Evolutionary conservation across 2,113 vertebrate genomes (phyloP).

Genomic region (Odobenus rosmarus): DNA sequence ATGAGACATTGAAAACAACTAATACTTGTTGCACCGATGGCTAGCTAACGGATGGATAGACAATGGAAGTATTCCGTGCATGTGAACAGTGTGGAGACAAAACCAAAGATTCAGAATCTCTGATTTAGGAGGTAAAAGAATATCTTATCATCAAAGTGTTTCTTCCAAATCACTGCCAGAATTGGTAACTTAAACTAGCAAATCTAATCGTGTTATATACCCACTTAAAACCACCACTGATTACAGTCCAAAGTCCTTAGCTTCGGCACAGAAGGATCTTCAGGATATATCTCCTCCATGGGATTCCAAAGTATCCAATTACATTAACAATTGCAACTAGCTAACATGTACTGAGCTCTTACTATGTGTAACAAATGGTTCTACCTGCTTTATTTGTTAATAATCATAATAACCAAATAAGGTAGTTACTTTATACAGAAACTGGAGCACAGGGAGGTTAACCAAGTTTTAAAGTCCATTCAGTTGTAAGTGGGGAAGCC

Average conservation of each 20-base stretch:
- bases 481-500: not conserved
- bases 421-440: conserved; percentile 26
- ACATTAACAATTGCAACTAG: conserved; percentile 15
- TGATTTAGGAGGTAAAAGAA: conserved; percentile 38
- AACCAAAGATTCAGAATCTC: not conserved
- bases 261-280: not conserved
- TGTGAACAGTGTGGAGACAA: not conserved
- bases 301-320: not conserved
- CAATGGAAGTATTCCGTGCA: not conserved
- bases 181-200: not conserved
- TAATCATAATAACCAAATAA: not conserved
- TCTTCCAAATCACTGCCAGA: conserved; percentile 45
- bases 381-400: not conserved
- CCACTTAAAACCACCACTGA: conserved; percentile 20
- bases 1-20: not conserved
- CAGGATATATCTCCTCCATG: not conserved
- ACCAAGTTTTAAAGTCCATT: conserved; percentile 22
- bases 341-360: not conserved
- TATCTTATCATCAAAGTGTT: not conserved
- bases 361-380: not conserved
- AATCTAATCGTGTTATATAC: not conserved
- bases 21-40: not conserved
- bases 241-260: conserved; percentile 6
- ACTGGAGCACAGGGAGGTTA: not conserved
- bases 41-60: not conserved